phyloP scores from a whole-genome alignment of 2,797 vertebrate species.

The Lemur catta region DNA sequence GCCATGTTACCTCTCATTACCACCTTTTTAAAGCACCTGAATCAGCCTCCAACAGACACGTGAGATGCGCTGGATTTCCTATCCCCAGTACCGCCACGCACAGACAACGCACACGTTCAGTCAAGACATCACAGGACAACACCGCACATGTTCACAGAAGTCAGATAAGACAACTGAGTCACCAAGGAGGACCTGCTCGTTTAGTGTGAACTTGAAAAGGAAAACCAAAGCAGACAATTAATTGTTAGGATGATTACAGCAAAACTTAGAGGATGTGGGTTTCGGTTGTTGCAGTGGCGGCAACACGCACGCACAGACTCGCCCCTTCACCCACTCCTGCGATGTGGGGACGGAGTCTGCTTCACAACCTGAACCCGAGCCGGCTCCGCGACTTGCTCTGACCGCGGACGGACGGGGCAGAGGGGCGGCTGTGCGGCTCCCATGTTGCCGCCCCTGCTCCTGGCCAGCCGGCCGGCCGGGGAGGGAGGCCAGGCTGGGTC shows the following conservation, averaged over 20 bases:
- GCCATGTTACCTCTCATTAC: neutral
- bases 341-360: rapidly evolving
- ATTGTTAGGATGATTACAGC: neutral
- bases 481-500: neutral
- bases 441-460: neutral
- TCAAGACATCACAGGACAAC: neutral
- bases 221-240: neutral
- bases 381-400: neutral
- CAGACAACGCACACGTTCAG: neutral
- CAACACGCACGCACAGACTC: too few relatives aligned
- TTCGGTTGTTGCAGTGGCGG: rapidly evolving
- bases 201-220: neutral
- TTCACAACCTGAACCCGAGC: neutral
- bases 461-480: too few relatives aligned
- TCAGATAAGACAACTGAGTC: neutral
- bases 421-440: neutral
- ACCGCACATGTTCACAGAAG: neutral
- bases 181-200: neutral
- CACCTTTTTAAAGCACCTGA: neutral
- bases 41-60: neutral
- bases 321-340: neutral
- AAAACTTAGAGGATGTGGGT: neutral
- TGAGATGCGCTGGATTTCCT: neutral
- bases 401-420: neutral
- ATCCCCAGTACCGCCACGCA: neutral